These are phyloP conservation scores for Dendropsophus ebraccatus DNA, from an alignment of 2,113 vertebrate species.

Conservation along the genomic window DNA sequence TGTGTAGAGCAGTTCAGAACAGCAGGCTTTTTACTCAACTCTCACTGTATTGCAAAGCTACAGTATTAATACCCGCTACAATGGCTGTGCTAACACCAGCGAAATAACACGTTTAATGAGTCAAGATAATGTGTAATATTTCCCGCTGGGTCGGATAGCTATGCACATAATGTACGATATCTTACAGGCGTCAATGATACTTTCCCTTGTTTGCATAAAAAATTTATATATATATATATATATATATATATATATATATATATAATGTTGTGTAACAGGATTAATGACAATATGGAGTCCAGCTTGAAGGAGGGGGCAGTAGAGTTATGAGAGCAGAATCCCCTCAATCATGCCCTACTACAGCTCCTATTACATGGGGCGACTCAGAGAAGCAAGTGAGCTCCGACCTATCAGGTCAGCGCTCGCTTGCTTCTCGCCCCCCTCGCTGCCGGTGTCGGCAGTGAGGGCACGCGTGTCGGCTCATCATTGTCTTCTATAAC, in stretches of 20 bases:
- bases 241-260: background rate
- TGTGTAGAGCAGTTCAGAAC: slow-evolving; percentile 40
- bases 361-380: too few species aligned
- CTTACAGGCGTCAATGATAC: background rate
- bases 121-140: slow-evolving; percentile 30
- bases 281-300: background rate
- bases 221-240: background rate
- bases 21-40: slow-evolving; percentile 33
- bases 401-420: too few species aligned
- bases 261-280: background rate
- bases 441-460: too few species aligned
- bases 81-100: slow-evolving; percentile 44
- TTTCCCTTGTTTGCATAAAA: background rate
- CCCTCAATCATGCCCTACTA: too few species aligned
- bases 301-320: too few species aligned
- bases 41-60: slow-evolving; percentile 55
- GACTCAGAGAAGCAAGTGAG: too few species aligned
- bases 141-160: slow-evolving; percentile 29
- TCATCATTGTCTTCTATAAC: too few species aligned
- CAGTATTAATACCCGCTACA: slow-evolving; percentile 41
- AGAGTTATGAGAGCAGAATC: too few species aligned
- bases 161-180: background rate
- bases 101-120: slow-evolving; percentile 35
- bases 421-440: too few species aligned
- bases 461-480: too few species aligned